Base-by-base conservation (phyloP, 2,113 vertebrate genomes). In the Coptodon rendalli region DNA sequence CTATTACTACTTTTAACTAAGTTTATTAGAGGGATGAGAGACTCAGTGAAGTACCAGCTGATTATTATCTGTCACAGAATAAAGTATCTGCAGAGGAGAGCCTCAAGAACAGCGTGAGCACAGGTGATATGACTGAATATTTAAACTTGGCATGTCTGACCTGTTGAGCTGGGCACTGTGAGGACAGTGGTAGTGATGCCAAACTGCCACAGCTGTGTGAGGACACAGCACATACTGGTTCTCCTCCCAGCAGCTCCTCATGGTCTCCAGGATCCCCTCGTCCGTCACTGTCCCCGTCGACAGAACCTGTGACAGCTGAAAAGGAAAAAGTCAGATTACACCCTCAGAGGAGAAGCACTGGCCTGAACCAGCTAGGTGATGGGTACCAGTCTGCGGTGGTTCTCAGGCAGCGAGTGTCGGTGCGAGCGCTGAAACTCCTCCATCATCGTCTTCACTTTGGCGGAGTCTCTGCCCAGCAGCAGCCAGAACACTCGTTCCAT, bases 401-500 rank as follows among this genome's bases (percentile, higher is more conserved):
- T 88, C 50, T 93, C 85, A 0, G 97, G 96, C 27, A 99, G 90
- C 19, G 84, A 66, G 27, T 97, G 24, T 36, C 57, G 94, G 57
- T 95, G 97, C 0, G 91, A 95, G 3, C 2, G 16, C 5, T 96
- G 97, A 93, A 99, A 99, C 85, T 89, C 94, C 45, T 98, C 97
- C 97, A 99, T 98, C 92, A 99, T 92, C 0, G 1, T 87, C 90
- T 96, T 98, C 2, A 96, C 96, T 81, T 91, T 53, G 45, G 0
- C 2, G 11, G 96, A 91, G 24, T 98, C 92, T 16, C 86, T 94
- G 22, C 92, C 97, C 0, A 97, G 96, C 16, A 98, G 92, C 81
- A 99, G 88, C 98, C 98, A 99, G 87, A 99, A 97, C 81, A 99
- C 94, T 78, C 98, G 97, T 95, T 99, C 98, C 97, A 99, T 91